Evolutionary conservation across 2,797 vertebrate species (phyloP).

Genomic region (Cygnus olor): DNA sequence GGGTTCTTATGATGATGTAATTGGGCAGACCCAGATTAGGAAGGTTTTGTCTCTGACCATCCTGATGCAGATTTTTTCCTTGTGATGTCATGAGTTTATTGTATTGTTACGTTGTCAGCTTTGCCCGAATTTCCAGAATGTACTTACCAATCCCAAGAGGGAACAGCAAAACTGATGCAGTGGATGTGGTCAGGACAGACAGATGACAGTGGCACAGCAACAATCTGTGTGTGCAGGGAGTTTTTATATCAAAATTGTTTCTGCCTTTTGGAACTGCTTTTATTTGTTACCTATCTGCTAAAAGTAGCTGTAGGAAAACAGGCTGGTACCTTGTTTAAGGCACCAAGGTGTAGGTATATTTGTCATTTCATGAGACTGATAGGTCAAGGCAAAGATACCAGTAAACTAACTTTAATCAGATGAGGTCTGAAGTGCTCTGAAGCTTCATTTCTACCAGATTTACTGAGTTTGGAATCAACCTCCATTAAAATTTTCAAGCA

Average conservation of each 20-base stretch:
- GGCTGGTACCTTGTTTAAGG: background rate
- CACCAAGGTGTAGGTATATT: background rate
- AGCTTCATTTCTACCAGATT: background rate
- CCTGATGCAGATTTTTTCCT: background rate
- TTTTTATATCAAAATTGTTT: background rate
- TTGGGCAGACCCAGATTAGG: background rate
- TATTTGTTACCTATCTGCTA: background rate
- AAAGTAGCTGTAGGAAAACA: background rate
- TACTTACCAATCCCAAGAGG: background rate
- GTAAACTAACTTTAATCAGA: constrained; percentile 15
- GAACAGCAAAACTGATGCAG: background rate
- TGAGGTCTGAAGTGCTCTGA: background rate
- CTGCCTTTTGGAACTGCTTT: background rate
- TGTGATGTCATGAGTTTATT: background rate
- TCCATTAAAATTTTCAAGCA: background rate
- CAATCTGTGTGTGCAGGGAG: background rate
- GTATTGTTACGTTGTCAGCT: background rate
- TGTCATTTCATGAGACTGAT: background rate
- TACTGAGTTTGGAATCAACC: background rate
- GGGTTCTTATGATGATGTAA: background rate
- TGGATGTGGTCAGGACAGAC: background rate
- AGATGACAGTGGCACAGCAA: background rate
- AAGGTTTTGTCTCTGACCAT: background rate
- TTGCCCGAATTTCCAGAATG: background rate
- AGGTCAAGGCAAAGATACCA: constrained; percentile 3